Percentiles rank a stretch among this genome's conserved stretches.
phyloP scores from a whole-genome alignment of 1,140 invertebrate species.

The Saccostrea glomerata region DNA sequence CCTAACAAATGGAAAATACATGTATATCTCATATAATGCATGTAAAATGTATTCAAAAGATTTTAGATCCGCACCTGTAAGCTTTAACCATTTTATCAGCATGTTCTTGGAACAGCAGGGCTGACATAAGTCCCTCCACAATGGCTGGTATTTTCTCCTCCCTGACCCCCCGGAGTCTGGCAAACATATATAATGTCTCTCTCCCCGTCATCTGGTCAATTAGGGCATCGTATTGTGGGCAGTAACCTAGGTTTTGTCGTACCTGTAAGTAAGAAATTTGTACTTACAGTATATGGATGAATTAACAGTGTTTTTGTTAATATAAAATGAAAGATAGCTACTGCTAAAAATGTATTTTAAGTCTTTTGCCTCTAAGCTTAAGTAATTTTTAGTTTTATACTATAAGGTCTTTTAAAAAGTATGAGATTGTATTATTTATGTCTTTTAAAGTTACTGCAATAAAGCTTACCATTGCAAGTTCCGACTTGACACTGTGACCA shows the following conservation, averaged over 20 bases:
- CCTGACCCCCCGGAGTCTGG: constrained; percentile 84
- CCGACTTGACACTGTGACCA: constrained; percentile 63
- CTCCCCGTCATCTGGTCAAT: constrained; percentile 79
- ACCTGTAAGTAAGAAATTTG: constrained; percentile 53
- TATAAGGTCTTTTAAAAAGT: too few relatives aligned
- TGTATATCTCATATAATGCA: too few relatives aligned
- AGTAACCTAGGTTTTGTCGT: constrained; percentile 79
- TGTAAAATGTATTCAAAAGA: too few relatives aligned
- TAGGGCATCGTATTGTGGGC: constrained; percentile 82
- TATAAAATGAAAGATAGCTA: too few relatives aligned
- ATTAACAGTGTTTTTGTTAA: too few relatives aligned
- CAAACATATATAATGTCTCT: constrained; percentile 88
- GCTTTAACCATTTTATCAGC: constrained; percentile 71
- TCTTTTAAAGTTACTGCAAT: not conserved
- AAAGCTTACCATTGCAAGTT: constrained; percentile 79
- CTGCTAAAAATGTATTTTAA: too few relatives aligned
- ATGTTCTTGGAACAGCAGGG: constrained; percentile 68
- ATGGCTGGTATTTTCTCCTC: constrained; percentile 74
- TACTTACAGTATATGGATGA: too few relatives aligned
- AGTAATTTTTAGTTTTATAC: too few relatives aligned
- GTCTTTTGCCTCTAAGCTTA: too few relatives aligned
- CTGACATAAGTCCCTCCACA: constrained; percentile 72
- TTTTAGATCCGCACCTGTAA: constrained; percentile 67
- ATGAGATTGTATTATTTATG: too few relatives aligned
- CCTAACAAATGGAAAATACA: too few relatives aligned